phyloP scores from a whole-genome alignment of 2,797 vertebrate species.

The Limosa lapponica region DNA sequence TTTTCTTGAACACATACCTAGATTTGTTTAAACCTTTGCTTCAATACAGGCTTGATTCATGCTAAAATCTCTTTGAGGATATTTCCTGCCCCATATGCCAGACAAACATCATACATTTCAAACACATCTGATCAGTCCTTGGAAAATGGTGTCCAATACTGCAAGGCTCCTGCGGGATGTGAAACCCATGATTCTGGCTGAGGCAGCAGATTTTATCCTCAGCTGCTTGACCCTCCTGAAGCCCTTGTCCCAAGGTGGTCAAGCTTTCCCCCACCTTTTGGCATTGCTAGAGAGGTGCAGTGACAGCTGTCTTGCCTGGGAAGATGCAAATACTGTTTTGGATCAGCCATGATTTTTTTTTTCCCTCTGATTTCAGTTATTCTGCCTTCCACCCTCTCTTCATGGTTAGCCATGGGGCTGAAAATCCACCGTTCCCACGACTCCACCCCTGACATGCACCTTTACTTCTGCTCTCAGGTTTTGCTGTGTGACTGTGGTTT shows the following conservation, averaged over 20 bases:
- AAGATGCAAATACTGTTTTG: neutral
- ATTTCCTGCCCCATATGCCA: accelerated
- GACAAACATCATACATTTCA: neutral
- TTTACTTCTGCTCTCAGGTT: neutral
- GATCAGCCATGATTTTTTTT: neutral
- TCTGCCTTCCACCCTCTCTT: neutral
- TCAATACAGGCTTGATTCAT: neutral
- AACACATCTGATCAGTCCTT: neutral
- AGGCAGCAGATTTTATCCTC: neutral
- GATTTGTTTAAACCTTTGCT: neutral
- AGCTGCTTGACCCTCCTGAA: neutral
- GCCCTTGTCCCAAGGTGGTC: neutral
- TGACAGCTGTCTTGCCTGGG: neutral
- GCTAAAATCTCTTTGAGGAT: neutral
- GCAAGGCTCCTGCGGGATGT: neutral
- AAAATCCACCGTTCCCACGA: neutral
- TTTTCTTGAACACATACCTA: neutral
- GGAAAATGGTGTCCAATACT: neutral
- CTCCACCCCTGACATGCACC: neutral
- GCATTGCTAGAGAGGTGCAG: neutral
- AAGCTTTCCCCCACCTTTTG: neutral
- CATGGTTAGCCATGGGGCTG: neutral
- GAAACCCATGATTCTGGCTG: neutral
- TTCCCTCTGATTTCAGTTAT: neutral
- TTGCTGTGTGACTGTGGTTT: neutral